phyloP scores from a whole-genome alignment of 2,888 invertebrate species.

The Scaptomyza parva region DNA sequence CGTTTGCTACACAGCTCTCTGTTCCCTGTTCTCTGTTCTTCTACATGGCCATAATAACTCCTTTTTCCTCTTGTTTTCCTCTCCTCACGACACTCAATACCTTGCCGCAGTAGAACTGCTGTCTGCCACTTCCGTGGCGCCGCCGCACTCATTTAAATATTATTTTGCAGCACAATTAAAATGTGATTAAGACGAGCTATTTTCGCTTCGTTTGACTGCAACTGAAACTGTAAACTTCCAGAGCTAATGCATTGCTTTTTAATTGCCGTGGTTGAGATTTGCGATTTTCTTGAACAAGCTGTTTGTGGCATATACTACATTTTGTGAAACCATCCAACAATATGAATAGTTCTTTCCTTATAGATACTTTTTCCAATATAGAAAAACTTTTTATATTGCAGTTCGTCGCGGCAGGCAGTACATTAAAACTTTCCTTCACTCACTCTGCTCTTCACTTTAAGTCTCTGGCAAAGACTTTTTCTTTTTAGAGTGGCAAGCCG shows the following conservation, averaged over 20 bases:
- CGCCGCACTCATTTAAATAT: slow-evolving; percentile 74
- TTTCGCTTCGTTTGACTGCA: slow-evolving; percentile 5
- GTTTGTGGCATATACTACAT: neutral
- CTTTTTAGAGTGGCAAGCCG: slow-evolving; percentile 9
- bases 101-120: slow-evolving; percentile 4
- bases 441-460: slow-evolving; percentile 12
- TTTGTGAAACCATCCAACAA: neutral
- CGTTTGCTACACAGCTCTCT: slow-evolving; percentile 1
- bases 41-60: slow-evolving; percentile 50
- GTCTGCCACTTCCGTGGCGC: slow-evolving; percentile 54
- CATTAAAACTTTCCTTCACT: slow-evolving; percentile 11
- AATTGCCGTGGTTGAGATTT: slow-evolving; percentile 42
- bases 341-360: neutral
- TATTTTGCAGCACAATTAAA: slow-evolving; percentile 72
- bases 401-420: neutral
- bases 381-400: slow-evolving; percentile 20
- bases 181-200: slow-evolving; percentile 57
- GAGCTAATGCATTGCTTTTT: slow-evolving; percentile 14
- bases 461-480: slow-evolving; percentile 5
- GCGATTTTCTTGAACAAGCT: slow-evolving; percentile 22
- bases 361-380: neutral
- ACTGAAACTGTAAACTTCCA: slow-evolving; percentile 51
- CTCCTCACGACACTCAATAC: neutral
- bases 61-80: slow-evolving; percentile 27
- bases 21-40: too few relatives aligned